Evolutionary conservation across 2,797 vertebrate genomes (phyloP).

Genomic region (Neopelma chrysocephalum): DNA sequence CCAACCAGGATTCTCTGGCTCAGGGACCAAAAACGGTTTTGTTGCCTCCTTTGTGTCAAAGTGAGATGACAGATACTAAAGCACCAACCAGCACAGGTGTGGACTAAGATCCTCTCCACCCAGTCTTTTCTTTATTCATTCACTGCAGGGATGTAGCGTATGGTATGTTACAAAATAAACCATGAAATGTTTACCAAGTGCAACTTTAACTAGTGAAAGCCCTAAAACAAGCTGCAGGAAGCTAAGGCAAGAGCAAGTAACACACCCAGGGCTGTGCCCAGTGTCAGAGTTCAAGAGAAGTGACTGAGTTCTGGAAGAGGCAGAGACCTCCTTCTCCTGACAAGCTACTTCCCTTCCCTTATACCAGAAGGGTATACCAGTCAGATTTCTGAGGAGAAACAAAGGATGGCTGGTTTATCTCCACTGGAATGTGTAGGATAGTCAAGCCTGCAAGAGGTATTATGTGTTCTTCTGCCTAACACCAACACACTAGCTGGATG

Average conservation of each 20-base stretch:
- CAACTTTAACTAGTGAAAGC: background rate
- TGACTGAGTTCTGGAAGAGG: background rate
- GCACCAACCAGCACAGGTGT: background rate
- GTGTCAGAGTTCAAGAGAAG: background rate
- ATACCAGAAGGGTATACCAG: background rate
- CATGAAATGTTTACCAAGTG: background rate
- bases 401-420: background rate
- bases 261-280: background rate
- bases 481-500: background rate
- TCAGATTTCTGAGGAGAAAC: background rate
- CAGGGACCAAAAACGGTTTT: background rate
- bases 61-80: background rate
- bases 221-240: slow-evolving; percentile 3
- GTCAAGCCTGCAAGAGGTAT: background rate
- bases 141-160: background rate
- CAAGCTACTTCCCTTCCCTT: background rate
- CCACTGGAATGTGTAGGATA: background rate
- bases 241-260: background rate
- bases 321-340: background rate
- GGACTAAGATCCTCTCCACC: background rate
- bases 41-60: background rate
- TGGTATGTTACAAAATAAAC: background rate
- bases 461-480: background rate
- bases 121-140: slow-evolving; percentile 29
- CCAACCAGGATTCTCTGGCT: background rate